Evolutionary conservation across 2,888 invertebrate genomes (phyloP).

Genomic region (Melitaea athalia): DNA sequence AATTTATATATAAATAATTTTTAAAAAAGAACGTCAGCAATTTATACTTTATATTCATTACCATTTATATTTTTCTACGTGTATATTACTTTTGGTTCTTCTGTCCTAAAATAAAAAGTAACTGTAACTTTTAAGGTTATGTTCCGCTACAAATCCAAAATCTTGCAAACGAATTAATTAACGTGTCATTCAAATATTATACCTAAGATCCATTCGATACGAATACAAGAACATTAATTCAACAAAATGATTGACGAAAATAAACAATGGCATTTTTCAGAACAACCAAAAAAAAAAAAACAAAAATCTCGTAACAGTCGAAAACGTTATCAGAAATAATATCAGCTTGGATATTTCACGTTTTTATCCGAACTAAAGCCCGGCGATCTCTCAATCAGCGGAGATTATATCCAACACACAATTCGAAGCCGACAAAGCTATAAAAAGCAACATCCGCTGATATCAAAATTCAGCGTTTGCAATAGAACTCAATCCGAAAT

Average conservation of each 20-base stretch:
- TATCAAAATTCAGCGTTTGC: conserved; percentile 1
- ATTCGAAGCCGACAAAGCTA: conserved; percentile 28
- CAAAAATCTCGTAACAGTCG: conserved; percentile 14
- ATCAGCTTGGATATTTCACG: conserved; percentile 14
- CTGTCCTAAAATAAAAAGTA: too few relatives aligned
- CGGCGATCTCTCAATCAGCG: conserved; percentile 59
- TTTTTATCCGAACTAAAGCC: conserved; percentile 53
- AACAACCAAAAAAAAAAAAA: neutral
- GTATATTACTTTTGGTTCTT: too few relatives aligned
- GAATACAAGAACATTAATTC: neutral
- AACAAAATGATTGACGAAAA: neutral
- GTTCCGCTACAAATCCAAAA: too few relatives aligned
- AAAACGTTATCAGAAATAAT: conserved; percentile 21
- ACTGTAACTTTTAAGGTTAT: too few relatives aligned
- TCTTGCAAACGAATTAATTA: too few relatives aligned
- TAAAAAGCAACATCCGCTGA: conserved; percentile 12
- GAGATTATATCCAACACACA: conserved; percentile 47
- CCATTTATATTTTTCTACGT: too few relatives aligned
- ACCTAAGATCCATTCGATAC: neutral
- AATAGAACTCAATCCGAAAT: neutral
- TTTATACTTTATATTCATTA: too few relatives aligned
- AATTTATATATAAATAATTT: too few relatives aligned
- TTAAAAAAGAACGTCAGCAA: too few relatives aligned
- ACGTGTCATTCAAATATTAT: too few relatives aligned
- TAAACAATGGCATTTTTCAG: neutral